Percentiles rank a stretch among this genome's conserved stretches.
These are phyloP conservation scores for Coturnix japonica DNA, from an alignment of 2,113 vertebrate genomes.

Conservation along the genomic window DNA sequence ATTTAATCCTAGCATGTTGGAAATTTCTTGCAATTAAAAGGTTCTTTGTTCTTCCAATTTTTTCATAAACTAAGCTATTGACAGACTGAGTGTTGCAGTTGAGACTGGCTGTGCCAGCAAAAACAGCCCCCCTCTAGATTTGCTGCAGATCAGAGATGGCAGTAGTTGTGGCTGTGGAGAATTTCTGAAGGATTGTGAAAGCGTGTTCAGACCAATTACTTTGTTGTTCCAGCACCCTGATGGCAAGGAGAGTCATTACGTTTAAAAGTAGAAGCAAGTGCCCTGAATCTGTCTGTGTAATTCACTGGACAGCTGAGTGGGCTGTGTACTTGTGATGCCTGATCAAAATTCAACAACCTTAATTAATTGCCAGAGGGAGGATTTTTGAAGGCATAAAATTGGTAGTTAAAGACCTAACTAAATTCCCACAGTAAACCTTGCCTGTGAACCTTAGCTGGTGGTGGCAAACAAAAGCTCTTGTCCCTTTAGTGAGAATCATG, in stretches of 20 bases:
- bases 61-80: neutral
- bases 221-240: neutral
- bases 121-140: neutral
- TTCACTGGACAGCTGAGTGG: neutral
- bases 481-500: accelerated
- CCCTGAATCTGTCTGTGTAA: neutral
- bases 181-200: constrained; percentile 15
- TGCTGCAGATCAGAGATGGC: constrained; percentile 21
- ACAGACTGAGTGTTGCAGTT: neutral
- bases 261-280: neutral
- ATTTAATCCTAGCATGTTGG: neutral
- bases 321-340: neutral
- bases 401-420: neutral
- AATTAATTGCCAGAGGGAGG: neutral
- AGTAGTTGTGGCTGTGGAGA: neutral
- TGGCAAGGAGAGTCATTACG: neutral
- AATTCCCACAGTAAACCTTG: neutral
- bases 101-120: neutral
- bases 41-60: neutral
- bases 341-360: neutral
- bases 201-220: neutral
- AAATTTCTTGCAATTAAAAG: neutral
- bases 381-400: neutral
- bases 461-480: neutral
- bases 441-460: neutral